These are phyloP conservation scores for Nebria ingens DNA, from an alignment of 1,140 invertebrate genomes.

Conservation along the genomic window DNA sequence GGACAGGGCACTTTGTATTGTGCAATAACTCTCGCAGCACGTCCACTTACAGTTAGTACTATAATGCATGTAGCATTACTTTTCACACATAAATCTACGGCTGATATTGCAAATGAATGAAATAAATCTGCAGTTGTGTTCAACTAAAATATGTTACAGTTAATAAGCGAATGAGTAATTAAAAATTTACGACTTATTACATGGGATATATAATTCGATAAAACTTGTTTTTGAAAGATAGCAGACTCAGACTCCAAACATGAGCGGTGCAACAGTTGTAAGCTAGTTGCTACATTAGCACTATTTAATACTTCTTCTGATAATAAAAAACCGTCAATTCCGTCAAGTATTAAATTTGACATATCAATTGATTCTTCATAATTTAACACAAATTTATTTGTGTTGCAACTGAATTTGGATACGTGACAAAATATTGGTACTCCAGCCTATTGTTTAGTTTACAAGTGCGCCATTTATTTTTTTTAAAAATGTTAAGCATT, in stretches of 20 bases:
- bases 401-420: conserved; percentile 47
- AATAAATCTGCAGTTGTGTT: conserved; percentile 20
- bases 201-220: conserved; percentile 34
- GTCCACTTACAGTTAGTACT: conserved; percentile 74
- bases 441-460: conserved; percentile 19
- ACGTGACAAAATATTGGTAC: conserved; percentile 55
- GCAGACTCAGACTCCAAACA: conserved; percentile 56
- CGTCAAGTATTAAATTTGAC: conserved; percentile 57
- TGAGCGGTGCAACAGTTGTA: conserved; percentile 35
- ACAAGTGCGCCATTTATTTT: conserved; percentile 2
- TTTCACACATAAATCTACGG: conserved; percentile 71
- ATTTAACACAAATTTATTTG: conserved; percentile 47
- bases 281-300: conserved; percentile 31
- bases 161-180: neutral
- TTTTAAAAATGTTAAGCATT: neutral
- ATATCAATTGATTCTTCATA: conserved; percentile 48
- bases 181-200: neutral
- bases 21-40: conserved; percentile 62
- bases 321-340: conserved; percentile 52
- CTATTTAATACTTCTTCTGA: conserved; percentile 55
- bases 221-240: conserved; percentile 49
- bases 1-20: conserved; percentile 76
- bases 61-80: conserved; percentile 73
- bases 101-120: conserved; percentile 70
- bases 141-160: too few relatives aligned